A percentile compares a stretch with the other conserved stretches of the same genome.
Conservation (phyloP, 2,888 invertebrate genomes). For the Caenorhabditis auriculariae region DNA sequence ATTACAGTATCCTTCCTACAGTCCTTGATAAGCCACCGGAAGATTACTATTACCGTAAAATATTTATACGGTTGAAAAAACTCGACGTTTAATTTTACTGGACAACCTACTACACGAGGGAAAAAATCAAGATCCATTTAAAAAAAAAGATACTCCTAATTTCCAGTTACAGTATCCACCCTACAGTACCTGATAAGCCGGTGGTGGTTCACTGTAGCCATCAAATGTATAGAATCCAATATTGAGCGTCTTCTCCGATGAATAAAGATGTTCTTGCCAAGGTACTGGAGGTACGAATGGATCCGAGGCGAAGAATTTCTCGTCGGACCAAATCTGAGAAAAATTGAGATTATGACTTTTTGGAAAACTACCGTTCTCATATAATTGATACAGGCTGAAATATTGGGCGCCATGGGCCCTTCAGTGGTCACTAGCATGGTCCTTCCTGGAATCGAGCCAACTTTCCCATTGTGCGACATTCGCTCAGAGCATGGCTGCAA, state of each 20-base stretch:
- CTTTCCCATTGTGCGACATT: conserved; percentile 12
- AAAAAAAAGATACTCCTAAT: no score
- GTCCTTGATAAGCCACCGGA: no score
- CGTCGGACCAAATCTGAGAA: conserved; percentile 15
- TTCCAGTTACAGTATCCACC: no score
- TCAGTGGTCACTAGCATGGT: conserved; percentile 16
- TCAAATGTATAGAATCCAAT: conserved; percentile 24
- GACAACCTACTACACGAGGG: no score
- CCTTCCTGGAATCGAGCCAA: conserved; percentile 27
- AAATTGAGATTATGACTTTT: not conserved
- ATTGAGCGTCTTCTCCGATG: conserved; percentile 3
- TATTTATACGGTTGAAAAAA: no score
- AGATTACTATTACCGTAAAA: no score
- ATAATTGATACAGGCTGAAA: conserved; percentile 21
- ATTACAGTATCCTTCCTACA: no score
- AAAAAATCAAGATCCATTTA: no score
- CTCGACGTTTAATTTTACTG: no score
- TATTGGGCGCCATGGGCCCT: conserved; percentile 16
- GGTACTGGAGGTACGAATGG: conserved; percentile 20
- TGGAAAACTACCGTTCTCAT: conserved; percentile 6
- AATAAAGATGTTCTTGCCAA: conserved; percentile 11
- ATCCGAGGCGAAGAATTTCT: conserved; percentile 10
- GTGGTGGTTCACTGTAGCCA: conserved; percentile 11
- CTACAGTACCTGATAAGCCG: no score
- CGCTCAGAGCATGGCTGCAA: conserved; percentile 12